Evolutionary conservation across 2,113 vertebrate genomes (phyloP), one percentile per base, ranked within the genome.

Genomic region (Vulpes lagopus): DNA sequence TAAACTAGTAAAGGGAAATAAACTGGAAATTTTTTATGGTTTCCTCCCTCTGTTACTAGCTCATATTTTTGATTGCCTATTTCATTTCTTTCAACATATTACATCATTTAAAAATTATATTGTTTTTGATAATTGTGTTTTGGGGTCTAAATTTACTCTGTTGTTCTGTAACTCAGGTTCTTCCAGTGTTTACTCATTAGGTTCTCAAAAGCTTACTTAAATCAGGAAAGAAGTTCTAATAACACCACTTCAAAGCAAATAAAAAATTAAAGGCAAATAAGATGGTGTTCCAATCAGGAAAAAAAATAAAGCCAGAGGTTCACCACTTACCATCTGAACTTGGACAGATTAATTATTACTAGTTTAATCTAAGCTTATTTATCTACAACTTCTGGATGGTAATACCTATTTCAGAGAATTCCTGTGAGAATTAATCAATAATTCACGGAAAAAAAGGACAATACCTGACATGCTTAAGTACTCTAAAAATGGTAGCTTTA

Each of bases 151-250:
- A 80, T 91, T 22, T 73, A 5, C 22, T 62, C n/a, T 86, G 12
- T n/a, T 79, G 32, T 94, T 30, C 14, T 35, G 53, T 90, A 89
- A 62, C 20, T 55, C 43, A 55, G 11, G 2, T 1, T 79, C 53
- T 85, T 64, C 20, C 53, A 71, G 16, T 14, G 20, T 78, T 84
- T 49, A 67, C 38, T 84, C 4, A 32, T 32, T 83, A 19, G 43
- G 14, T 38, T 84, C 55, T 93, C 38, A 92, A 69, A 92, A 92
- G 43, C 23, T 80, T n/a, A 17, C n/a, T 64, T 86, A 73, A 87
- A 30, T 19, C 9, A 51, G 22, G 27, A n/a, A 80, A 59, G 43
- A 53, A 62, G 11, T 64, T 49, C 73, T 8, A 84, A 38, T 51
- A 65, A 11, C 55, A 91, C 14, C 53, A 62, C 35, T 69, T 51